Evolutionary conservation across 2,797 vertebrate genomes (phyloP).

Genomic region (Anguilla obscura): DNA sequence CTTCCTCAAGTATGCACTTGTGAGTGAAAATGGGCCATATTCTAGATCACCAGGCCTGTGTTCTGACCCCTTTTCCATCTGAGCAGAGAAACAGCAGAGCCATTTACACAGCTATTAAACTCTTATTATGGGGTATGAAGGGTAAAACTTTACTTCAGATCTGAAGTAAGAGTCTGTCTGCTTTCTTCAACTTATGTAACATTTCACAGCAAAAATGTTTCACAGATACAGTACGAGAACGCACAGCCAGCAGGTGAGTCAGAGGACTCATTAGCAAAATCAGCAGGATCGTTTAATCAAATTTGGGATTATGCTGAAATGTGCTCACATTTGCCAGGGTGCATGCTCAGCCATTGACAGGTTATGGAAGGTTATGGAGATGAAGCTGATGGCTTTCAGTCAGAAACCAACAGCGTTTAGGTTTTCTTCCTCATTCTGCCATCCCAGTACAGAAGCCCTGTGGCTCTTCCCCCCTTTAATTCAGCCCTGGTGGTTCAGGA

Average conservation of each 20-base stretch:
- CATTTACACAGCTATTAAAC: slow-evolving; percentile 2
- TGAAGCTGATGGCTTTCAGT: not conserved
- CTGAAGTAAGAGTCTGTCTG: not conserved
- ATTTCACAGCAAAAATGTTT: not conserved
- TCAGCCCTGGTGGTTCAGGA: not conserved
- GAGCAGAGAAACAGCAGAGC: not conserved
- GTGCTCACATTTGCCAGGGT: not conserved
- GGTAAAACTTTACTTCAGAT: not conserved
- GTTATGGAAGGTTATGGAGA: not conserved
- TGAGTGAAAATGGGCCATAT: not conserved
- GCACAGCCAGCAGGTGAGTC: no score
- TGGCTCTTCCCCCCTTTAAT: not conserved
- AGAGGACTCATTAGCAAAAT: not conserved
- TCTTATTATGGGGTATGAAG: slow-evolving; percentile 29
- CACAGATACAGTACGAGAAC: not conserved
- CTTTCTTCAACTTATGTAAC: no score
- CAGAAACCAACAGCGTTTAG: not conserved
- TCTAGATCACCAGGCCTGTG: not conserved
- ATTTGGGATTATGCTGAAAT: not conserved
- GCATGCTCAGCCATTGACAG: not conserved
- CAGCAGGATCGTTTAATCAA: not conserved
- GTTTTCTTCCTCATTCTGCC: no score
- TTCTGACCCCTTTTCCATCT: not conserved
- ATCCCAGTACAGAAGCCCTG: not conserved
- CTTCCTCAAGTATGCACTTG: not conserved